Evolutionary conservation across 2,888 invertebrate species (phyloP).

Genomic region (Pterostichus madidus): DNA sequence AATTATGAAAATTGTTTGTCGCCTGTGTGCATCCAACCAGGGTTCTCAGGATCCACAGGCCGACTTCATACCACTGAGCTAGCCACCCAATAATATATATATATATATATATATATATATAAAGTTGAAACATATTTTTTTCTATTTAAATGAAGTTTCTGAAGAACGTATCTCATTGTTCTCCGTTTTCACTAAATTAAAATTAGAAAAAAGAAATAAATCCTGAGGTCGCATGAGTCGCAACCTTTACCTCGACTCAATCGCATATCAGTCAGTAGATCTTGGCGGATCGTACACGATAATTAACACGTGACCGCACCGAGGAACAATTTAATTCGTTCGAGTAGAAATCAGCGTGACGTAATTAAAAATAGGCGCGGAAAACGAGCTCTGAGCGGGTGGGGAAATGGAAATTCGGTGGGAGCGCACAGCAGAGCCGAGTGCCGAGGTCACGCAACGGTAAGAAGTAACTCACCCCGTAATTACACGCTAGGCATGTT

Average conservation of each 20-base stretch:
- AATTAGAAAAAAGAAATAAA: conserved; percentile 35
- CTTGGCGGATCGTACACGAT: conserved; percentile 51
- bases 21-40: no score
- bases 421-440: neutral
- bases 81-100: no score
- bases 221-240: conserved; percentile 30
- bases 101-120: no score
- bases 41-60: no score
- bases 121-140: no score
- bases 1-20: no score
- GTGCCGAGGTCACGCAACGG: conserved; percentile 58
- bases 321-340: conserved; percentile 63
- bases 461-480: conserved; percentile 61
- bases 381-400: neutral
- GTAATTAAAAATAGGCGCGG: conserved; percentile 64
- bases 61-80: no score
- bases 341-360: conserved; percentile 61
- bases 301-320: conserved; percentile 56
- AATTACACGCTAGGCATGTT: conserved; percentile 64
- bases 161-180: neutral
- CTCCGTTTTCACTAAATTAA: conserved; percentile 4
- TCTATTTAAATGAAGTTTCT: no score
- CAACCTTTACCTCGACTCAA: conserved; percentile 29
- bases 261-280: conserved; percentile 43
- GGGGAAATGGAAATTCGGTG: conserved; percentile 63